These are phyloP conservation scores for Rhinatrema bivittatum DNA, from an alignment of 2,797 vertebrate species.

Conservation along the genomic window DNA sequence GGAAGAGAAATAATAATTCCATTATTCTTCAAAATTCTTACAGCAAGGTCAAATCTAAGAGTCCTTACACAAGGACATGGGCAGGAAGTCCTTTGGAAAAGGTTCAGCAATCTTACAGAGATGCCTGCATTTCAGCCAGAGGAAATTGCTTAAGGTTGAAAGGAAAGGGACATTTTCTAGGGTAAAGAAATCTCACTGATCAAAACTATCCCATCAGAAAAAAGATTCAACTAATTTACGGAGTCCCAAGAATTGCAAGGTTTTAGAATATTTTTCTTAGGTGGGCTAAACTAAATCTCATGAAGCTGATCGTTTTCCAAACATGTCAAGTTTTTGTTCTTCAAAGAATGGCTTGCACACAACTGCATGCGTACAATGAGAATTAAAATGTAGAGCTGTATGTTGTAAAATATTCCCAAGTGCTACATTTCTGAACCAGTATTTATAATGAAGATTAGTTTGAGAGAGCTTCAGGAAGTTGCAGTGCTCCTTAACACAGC, in stretches of 20 bases:
- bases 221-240: no score
- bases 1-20: constrained; percentile 8
- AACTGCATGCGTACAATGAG: not conserved
- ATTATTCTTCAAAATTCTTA: constrained; percentile 22
- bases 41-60: constrained; percentile 11
- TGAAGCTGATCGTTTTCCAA: no score
- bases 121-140: constrained; percentile 28
- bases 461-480: constrained; percentile 57
- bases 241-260: no score
- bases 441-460: constrained; percentile 36
- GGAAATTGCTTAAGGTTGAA: constrained; percentile 21
- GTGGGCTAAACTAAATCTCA: no score
- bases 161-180: no score
- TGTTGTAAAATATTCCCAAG: constrained; percentile 20
- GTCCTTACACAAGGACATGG: constrained; percentile 13
- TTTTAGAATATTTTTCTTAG: no score
- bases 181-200: no score
- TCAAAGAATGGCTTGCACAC: no score
- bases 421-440: constrained; percentile 27
- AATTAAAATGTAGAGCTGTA: constrained; percentile 4
- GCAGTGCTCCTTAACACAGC: constrained; percentile 54
- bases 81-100: constrained; percentile 17
- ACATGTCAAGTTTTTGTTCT: constrained; percentile 20
- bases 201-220: no score
- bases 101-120: constrained; percentile 18